Evolutionary conservation across 2,113 vertebrate genomes (phyloP), one percentile per base, ranked within the genome.

Genomic region (Carassius gibelio): DNA sequence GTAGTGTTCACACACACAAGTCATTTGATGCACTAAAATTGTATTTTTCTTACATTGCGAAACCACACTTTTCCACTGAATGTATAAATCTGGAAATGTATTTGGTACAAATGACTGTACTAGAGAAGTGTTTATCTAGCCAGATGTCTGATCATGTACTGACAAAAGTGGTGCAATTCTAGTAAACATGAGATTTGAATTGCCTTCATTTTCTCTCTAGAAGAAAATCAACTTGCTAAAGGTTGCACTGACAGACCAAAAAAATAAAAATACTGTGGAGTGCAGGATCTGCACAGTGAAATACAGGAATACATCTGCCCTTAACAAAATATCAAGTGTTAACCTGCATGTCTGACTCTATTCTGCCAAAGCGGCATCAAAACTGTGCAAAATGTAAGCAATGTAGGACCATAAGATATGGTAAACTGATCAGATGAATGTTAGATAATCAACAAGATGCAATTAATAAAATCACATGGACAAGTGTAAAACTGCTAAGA

Each of bases 361-460:
- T 75, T 75, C 23, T 52, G 52, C 26, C n/a, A 72, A 42, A 55
- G 8, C 8, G 15, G 15, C 15, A 38, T 76, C 48, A 6, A 42
- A 72, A 52, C 15, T 76, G 75, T 78, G 55, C 55, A 59, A 57
- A 57, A 38, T 59, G 17, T 26, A 72, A 45, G 69, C 34, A 76
- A 59, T 59, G 75, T 78, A 55, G 52, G 15, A 59, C 15, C 8
- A 57, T 21, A 34, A n/a, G 30, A 45, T 59, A 61, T 26, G 45
- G 45, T 50, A 52, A 71, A 71, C 17, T 71, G 68, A 19, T 71
- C 57, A 61, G 34, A 38, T 38, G 68, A 71, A 38, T 8, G 21
- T 11, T 75, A 59, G 52, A 78, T 38, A 3, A 57, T 17, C 23
- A 4, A 55, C 23, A 34, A 38, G 30, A 57, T n/a, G 76, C 50